Evolutionary conservation across 2,113 vertebrate genomes (phyloP), one percentile per base, ranked within the genome.

Genomic region (Pongo pygmaeus): DNA sequence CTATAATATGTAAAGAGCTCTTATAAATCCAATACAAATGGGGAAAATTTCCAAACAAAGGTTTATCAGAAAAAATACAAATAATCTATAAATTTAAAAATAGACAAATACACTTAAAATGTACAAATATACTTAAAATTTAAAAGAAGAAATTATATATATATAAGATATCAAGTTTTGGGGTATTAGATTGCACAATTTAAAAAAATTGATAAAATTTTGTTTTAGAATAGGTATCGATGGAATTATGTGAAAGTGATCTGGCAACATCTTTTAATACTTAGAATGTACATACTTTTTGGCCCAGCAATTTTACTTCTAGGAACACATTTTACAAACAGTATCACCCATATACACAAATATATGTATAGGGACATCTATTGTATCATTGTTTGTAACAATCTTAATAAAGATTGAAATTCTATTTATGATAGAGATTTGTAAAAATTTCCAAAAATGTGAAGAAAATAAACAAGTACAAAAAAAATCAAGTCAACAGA

Each of bases 81-180:
- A 84, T 57, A 55, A 61, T 9, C 6, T 38, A 1, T 57, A 90
- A 64, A 30, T 30, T 30, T 30, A 30, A 64, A 30, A 79, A 93
- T 38, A 85, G 50, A 46, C 61, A 64, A 30, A 64, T 64, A 64
- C 30, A 20, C 17, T 55, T 55, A 84, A 92, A 89, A 57, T 27
- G 59, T 50, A 30, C 25, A 55, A 84, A 55, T 46, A 72, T 38
- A 91, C 46, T 83, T 84, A 52, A 69, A 3, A 72, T 52, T 43
- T 94, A 92, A 52, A 89, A 52, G 27, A 92, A 57, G 30, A 20
- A 97, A 93, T 93, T 86, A 32, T 74, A 69, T 93, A 81, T 67
- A 61, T 43, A 78, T 16, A 23, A 84, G 6, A 57, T 16, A 55
- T 40, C 25, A 81, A 72, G 1, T 30, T 92, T 67, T 30, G 0